These are phyloP conservation scores for Drosophila athabasca DNA, from an alignment of 1,140 invertebrate species.

Conservation along the genomic window DNA sequence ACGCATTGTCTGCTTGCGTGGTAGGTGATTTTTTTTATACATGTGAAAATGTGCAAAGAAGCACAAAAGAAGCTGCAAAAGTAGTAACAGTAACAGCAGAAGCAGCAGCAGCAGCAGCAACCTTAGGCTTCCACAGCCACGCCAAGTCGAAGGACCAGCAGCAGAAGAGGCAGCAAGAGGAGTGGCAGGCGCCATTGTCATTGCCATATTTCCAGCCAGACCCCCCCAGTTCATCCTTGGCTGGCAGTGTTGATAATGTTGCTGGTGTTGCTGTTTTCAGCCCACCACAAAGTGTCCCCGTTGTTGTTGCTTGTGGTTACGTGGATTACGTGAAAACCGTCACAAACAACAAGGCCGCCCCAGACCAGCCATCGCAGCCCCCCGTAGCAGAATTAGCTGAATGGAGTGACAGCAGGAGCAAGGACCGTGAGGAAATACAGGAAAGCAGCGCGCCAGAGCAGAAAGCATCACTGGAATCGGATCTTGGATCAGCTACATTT, in stretches of 20 bases:
- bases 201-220: constrained; percentile 53
- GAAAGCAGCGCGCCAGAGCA: background rate
- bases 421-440: background rate
- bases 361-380: constrained; percentile 1
- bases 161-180: constrained; percentile 24
- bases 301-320: constrained; percentile 67
- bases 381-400: constrained; percentile 3
- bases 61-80: constrained; percentile 13
- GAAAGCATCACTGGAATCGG: constrained; percentile 1
- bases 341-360: constrained; percentile 15
- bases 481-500: too few relatives aligned
- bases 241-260: constrained; percentile 41
- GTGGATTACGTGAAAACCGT: constrained; percentile 67
- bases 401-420: constrained; percentile 15
- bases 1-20: constrained; percentile 28
- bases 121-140: background rate
- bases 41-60: constrained; percentile 72
- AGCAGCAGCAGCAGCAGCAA: constrained; percentile 15
- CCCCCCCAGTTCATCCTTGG: constrained; percentile 26
- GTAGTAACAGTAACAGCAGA: constrained; percentile 5
- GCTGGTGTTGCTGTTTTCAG: constrained; percentile 47
- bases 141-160: background rate
- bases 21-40: constrained; percentile 45
- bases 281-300: constrained; percentile 37
- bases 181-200: constrained; percentile 69